Base-by-base conservation (phyloP, 1,140 invertebrate species). In the Philotrypesis tridentata region DNA sequence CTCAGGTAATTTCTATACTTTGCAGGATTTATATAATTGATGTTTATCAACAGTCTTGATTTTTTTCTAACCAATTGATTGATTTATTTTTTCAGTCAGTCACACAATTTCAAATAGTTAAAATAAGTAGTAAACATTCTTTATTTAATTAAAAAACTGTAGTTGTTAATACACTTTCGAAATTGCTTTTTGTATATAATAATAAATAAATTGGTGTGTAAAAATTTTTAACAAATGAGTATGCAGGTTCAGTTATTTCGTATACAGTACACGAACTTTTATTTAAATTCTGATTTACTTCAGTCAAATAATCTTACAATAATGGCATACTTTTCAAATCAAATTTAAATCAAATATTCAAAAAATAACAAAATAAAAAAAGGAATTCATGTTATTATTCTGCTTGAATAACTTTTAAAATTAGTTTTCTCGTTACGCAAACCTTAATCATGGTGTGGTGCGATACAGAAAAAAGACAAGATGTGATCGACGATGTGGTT, bases 321-420 rank as follows among this genome's bases (percentile, higher is more conserved):
- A n/a, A n/a, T n/a, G n/a, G n/a, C n/a, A n/a, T n/a, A n/a, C n/a
- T n/a, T n/a, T n/a, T n/a, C 12, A 43, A 43, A 17, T 43, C 40
- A 4, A 43, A 43, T 8, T 14, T 14, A 14, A 2, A 4, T 23
- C 9, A 7, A 8, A 11, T 23, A 1, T 61, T 6, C 0, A 61
- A 61, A 61, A 23, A 23, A 1, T 12, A 72, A 63, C 55, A 63
- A 79, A 11, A 23, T 79, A 71, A n/a, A 79, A 79, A n/a, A 72
- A 84, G 0, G 60, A 83, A 84, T 86, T 79, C 82, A 25, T 82
- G 82, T 73, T 71, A 55, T 65, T 84, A 79, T 80, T 31, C 27
- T 79, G 68, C n/a, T 43, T 17, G 40, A 4, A 9, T 43, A 43
- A 43, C 12, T 12, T n/a, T 60, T n/a, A 14, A 77, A 65, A 48